Conservation (phyloP, 2,113 vertebrate species). For the Macroglossus sobrinus region DNA sequence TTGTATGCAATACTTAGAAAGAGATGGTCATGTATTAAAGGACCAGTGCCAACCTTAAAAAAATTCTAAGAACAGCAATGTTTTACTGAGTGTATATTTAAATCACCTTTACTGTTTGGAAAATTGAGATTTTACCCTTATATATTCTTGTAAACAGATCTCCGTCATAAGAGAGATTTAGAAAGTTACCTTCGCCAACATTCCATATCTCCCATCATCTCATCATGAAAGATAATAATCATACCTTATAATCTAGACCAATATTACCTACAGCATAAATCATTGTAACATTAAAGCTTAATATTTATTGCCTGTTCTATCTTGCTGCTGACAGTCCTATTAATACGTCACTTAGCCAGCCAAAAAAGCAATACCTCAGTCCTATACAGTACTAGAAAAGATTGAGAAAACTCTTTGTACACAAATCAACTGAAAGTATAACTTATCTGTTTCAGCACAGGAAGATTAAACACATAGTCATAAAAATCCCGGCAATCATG, state of each 20-base stretch:
- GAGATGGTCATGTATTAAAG: neutral
- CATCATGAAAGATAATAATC: slow-evolving; percentile 70
- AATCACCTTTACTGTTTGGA: neutral
- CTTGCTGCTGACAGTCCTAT: slow-evolving; percentile 73
- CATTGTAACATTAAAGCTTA: slow-evolving; percentile 70
- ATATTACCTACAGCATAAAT: slow-evolving; percentile 68
- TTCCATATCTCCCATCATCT: slow-evolving; percentile 57
- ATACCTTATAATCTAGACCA: slow-evolving; percentile 67
- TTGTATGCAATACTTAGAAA: neutral
- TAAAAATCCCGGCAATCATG: slow-evolving; percentile 82
- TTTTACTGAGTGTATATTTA: slow-evolving; percentile 16
- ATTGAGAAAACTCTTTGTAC: slow-evolving; percentile 81
- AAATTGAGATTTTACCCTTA: neutral
- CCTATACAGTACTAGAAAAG: slow-evolving; percentile 64
- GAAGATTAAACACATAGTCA: slow-evolving; percentile 80
- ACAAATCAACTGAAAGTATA: slow-evolving; percentile 79
- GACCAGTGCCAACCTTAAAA: neutral
- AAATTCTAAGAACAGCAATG: neutral
- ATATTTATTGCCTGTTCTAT: slow-evolving; percentile 77
- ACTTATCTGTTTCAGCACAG: slow-evolving; percentile 76
- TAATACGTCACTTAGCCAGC: slow-evolving; percentile 73
- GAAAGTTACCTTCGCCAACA: slow-evolving; percentile 43
- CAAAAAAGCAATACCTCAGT: slow-evolving; percentile 71
- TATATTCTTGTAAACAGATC: neutral
- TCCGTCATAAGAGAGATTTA: neutral